These are phyloP conservation scores for Tursiops truncatus DNA, from an alignment of 2,113 vertebrate genomes.

Conservation along the genomic window DNA sequence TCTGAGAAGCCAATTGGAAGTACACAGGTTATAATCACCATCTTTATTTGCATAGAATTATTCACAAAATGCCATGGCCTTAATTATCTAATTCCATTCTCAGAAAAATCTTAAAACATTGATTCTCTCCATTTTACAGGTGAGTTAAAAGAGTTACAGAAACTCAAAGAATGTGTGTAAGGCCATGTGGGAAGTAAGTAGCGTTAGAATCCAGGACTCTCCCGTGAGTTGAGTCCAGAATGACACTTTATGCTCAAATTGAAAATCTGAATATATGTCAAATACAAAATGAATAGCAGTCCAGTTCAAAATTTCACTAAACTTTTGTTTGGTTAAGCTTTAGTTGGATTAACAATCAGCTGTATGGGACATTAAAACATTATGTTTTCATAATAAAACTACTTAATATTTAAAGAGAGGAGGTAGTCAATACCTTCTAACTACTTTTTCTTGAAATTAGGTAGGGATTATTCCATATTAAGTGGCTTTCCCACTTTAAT, in stretches of 20 bases:
- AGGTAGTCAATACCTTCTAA: not conserved
- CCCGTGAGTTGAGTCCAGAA: not conserved
- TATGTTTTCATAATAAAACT: not conserved
- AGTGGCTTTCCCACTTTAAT: not conserved
- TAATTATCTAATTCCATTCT: not conserved
- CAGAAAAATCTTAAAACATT: not conserved
- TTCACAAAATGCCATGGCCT: not conserved
- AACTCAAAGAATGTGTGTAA: not conserved
- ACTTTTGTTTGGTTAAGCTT: not conserved
- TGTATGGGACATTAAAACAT: not conserved
- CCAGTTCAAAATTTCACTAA: not conserved
- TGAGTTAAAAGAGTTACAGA: not conserved
- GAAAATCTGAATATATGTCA: not conserved
- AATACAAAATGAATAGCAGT: too few species aligned
- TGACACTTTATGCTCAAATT: not conserved
- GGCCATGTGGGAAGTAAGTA: not conserved
- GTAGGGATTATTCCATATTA: not conserved
- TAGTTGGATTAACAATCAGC: not conserved
- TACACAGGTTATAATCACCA: not conserved
- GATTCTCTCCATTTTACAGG: not conserved
- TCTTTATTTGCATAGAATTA: not conserved
- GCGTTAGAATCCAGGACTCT: not conserved
- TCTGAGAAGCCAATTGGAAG: not conserved
- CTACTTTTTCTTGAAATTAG: not conserved
- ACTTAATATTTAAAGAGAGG: not conserved